Evolutionary conservation across 2,888 invertebrate species (phyloP).

Genomic region (Dichetophora obliterata): DNA sequence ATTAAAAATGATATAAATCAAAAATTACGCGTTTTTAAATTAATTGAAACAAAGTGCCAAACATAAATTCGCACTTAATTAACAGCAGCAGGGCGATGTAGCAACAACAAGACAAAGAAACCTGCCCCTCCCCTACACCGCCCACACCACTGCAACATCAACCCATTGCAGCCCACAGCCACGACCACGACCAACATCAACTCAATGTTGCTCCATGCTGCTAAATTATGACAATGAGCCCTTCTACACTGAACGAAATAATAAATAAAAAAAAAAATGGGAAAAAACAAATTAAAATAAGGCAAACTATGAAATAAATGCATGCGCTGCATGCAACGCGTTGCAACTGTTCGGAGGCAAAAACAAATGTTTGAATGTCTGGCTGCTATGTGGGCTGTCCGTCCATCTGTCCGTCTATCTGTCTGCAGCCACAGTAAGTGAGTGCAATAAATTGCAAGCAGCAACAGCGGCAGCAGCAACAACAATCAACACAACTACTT

Average conservation of each 20-base stretch:
- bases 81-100: conserved; percentile 9
- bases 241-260: background rate
- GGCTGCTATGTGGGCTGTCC: background rate
- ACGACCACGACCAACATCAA: background rate
- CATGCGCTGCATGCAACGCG: conserved; percentile 7
- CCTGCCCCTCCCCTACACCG: background rate
- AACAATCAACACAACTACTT: background rate
- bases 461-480: background rate
- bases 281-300: background rate
- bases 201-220: background rate
- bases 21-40: conserved; percentile 17
- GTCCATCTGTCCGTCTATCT: background rate
- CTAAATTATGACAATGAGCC: conserved; percentile 8
- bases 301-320: conserved; percentile 11
- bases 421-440: background rate
- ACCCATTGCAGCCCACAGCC: background rate
- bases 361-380: background rate
- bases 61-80: conserved; percentile 37
- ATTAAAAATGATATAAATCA: conserved; percentile 25
- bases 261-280: background rate
- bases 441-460: background rate
- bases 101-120: background rate
- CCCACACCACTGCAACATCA: background rate
- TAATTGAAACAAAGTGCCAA: conserved; percentile 34
- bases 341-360: conserved; percentile 29